A percentile compares a stretch with the other conserved stretches of the same genome.
Conservation (phyloP, 2,113 vertebrate genomes). For the Hydrolagus affinis region DNA sequence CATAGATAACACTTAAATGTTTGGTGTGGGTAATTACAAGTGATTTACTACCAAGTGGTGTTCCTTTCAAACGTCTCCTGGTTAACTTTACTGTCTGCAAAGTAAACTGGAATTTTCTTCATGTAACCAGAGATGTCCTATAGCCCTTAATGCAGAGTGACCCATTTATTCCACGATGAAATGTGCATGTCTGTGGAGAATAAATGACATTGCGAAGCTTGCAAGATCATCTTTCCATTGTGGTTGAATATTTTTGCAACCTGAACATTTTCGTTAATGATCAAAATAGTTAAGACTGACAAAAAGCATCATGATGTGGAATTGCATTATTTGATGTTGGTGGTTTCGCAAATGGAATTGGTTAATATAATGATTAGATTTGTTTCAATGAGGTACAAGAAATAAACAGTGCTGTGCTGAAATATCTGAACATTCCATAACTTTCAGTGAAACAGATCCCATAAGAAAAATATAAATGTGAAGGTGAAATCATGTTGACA, state of each 20-base stretch:
- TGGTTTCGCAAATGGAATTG: too few species aligned
- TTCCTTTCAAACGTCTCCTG: background rate
- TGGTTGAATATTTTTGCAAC: background rate
- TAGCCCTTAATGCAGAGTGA: constrained; percentile 8
- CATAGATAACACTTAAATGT: background rate
- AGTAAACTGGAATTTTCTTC: background rate
- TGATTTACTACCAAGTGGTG: constrained; percentile 1
- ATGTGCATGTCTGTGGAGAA: background rate
- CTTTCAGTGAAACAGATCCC: too few species aligned
- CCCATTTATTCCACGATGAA: background rate
- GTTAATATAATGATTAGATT: too few species aligned
- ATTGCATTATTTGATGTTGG: too few species aligned
- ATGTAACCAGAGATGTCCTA: background rate
- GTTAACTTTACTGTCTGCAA: background rate
- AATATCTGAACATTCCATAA: too few species aligned
- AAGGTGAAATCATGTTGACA: too few species aligned
- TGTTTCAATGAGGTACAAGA: too few species aligned
- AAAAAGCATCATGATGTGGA: too few species aligned
- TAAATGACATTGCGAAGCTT: background rate
- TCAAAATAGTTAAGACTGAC: too few species aligned
- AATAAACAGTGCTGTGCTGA: too few species aligned
- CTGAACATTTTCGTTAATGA: too few species aligned
- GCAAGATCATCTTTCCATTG: background rate
- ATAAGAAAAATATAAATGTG: too few species aligned
- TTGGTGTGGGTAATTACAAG: background rate